These are phyloP conservation scores for Arvicanthis niloticus DNA, from an alignment of 2,113 vertebrate species.

Conservation along the genomic window DNA sequence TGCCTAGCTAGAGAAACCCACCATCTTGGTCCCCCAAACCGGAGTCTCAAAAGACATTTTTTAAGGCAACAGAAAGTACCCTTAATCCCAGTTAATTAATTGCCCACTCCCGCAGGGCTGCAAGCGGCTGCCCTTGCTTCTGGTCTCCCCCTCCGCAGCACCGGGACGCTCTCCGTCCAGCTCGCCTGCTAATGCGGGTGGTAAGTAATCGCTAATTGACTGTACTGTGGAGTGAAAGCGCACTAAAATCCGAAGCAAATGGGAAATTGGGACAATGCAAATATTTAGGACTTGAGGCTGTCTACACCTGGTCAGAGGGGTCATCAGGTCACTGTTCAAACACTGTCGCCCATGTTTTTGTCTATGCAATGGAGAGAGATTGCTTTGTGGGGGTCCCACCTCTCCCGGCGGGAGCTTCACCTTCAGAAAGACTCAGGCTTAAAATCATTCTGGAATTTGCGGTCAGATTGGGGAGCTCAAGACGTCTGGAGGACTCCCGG, in stretches of 20 bases:
- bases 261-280: conserved; percentile 50
- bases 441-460: conserved; percentile 31
- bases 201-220: conserved; percentile 72
- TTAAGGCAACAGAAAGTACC: not conserved
- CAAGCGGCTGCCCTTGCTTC: not conserved
- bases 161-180: not conserved
- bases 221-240: conserved; percentile 7
- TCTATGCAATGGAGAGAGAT: conserved; percentile 35
- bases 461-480: not conserved
- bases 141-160: not conserved
- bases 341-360: conserved; percentile 6
- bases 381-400: not conserved
- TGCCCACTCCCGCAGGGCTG: not conserved
- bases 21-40: not conserved
- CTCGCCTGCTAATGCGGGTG: not conserved
- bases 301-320: conserved; percentile 72
- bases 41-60: conserved; percentile 28
- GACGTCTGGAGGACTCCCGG: not conserved
- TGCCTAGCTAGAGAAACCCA: conserved; percentile 4
- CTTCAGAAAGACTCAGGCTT: not conserved
- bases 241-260: conserved; percentile 47
- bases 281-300: conserved; percentile 68
- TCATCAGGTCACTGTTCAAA: conserved; percentile 70
- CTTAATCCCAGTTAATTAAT: not conserved
- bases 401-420: not conserved